Percentiles rank a stretch among this genome's conserved stretches.
These are phyloP conservation scores for Poecilia wingei DNA, from an alignment of 2,797 vertebrate genomes.

Conservation along the genomic window DNA sequence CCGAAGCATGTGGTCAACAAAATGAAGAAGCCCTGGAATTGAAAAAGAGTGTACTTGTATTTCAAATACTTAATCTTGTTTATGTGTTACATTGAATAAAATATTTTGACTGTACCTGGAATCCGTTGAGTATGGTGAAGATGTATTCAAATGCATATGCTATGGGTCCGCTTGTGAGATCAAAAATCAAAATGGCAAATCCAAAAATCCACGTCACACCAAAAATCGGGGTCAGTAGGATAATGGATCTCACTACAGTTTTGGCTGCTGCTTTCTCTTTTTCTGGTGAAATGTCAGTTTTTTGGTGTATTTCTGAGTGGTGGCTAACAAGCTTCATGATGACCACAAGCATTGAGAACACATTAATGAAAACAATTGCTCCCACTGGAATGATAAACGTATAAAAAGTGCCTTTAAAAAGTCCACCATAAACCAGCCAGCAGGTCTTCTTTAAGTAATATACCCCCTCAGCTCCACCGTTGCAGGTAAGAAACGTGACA, in stretches of 20 bases:
- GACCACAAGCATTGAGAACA: constrained; percentile 77
- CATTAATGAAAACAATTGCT: constrained; percentile 75
- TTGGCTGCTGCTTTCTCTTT: constrained; percentile 65
- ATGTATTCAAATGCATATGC: constrained; percentile 57
- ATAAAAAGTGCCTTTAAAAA: constrained; percentile 67
- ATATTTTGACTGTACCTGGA: constrained; percentile 75
- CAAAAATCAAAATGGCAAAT: constrained; percentile 63
- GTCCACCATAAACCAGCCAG: constrained; percentile 70
- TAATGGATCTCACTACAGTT: constrained; percentile 74
- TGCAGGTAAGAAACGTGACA: constrained; percentile 54
- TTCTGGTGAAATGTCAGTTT: not conserved
- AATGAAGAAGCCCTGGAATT: constrained; percentile 81
- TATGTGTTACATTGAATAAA: not conserved
- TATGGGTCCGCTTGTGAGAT: constrained; percentile 4
- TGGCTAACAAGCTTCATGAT: constrained; percentile 74
- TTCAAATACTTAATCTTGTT: not conserved
- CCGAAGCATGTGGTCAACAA: constrained; percentile 75
- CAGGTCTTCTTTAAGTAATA: constrained; percentile 67
- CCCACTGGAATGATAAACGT: constrained; percentile 78
- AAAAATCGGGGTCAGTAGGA: constrained; percentile 81
- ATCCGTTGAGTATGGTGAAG: constrained; percentile 77
- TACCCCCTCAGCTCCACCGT: rapidly evolving
- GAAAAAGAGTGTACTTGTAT: constrained; percentile 20
- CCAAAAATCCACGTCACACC: constrained; percentile 83
- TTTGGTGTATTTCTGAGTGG: constrained; percentile 23